Evolutionary conservation across 2,888 invertebrate species (phyloP), one percentile per base, ranked within the genome.

Genomic region (Onthophagus sagittarius): DNA sequence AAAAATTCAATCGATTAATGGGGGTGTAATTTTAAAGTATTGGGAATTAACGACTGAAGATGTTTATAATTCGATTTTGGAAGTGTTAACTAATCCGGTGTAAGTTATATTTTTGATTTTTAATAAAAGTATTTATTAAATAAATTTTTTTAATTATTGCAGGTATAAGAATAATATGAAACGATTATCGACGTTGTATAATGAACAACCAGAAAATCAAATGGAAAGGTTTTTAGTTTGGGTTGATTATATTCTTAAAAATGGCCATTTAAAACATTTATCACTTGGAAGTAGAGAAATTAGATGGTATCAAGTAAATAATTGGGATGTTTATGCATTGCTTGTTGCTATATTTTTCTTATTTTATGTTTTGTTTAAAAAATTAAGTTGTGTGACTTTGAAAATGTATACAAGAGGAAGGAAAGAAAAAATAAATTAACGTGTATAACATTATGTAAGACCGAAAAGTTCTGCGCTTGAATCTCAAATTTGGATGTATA

Each of bases 1-100:
- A 14, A 77, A 76, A 74, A 76, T 79, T 70, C 74, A 83, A 70
- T 63, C 70, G 5, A 69, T 70, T 63, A 74, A 74, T 67, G 69
- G 63, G 33, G 75, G 75, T 14, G 53, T 71, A 39, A n/a, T 39
- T 9, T 14, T 71, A 33, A n/a, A 15, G 5, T 71, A 39, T 33
- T 31, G n/a, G 13, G 71, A 64, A n/a, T 71, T 71, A 31, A 62
- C 15, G 1, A 33, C 63, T 5, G 64, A 64, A 31, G 31, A 63
- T 64, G 33, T 71, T 14, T 71, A 14, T 13, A 64, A 71, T 63
- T 32, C 65, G 4, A 39, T 71, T 31, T n/a, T 62, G 9, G 71
- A 71, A 64, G 15, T 71, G 23, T 32, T 64, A 14, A 13, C 23
- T 31, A 71, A 71, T 39, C 64, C 71, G 5, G 39, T 2, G 71